Evolutionary conservation across 2,888 invertebrate species (phyloP).

Genomic region (Panorpa germanica): DNA sequence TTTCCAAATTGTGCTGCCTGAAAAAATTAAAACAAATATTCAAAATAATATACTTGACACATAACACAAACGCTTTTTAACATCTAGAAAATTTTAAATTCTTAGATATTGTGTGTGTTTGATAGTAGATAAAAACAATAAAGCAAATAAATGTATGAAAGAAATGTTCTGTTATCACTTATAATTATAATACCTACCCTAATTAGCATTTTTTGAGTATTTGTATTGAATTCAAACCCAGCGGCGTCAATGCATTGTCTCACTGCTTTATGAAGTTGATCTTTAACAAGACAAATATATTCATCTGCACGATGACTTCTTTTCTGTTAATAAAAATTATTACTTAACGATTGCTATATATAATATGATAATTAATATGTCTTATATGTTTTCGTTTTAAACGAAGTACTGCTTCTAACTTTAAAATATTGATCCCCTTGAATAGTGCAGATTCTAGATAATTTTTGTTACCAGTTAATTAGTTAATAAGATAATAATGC

Average conservation of each 20-base stretch:
- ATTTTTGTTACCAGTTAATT: no score
- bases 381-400: no score
- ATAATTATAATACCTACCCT: conserved; percentile 30
- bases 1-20: conserved; percentile 91
- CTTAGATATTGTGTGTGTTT: neutral
- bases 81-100: conserved; percentile 7
- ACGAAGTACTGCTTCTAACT: no score
- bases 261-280: conserved; percentile 63
- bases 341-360: conserved; percentile 3
- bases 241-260: conserved; percentile 86
- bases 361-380: no score
- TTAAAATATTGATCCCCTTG: no score
- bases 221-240: conserved; percentile 71
- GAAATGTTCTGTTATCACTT: no score
- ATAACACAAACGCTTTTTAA: neutral
- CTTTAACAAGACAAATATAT: conserved; percentile 73
- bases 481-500: no score
- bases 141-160: neutral
- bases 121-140: neutral
- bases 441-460: no score
- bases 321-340: conserved; percentile 30
- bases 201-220: conserved; percentile 76
- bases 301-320: conserved; percentile 85
- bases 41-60: neutral
- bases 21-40: no score